phyloP scores from a whole-genome alignment of 2,113 vertebrate genomes.

The Lampris incognitus region DNA sequence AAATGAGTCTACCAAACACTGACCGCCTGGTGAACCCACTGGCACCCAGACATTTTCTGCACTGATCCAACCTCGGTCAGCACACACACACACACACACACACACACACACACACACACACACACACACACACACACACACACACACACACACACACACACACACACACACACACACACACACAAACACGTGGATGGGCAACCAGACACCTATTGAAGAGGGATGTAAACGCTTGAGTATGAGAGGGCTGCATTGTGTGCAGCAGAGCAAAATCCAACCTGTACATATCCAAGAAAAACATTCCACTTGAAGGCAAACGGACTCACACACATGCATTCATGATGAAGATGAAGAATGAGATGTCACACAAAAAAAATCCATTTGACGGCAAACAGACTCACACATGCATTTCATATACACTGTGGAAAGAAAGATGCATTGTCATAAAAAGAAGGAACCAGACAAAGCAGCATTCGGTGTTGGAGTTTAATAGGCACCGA shows the following conservation, averaged over 20 bases:
- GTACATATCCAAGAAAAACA: no score
- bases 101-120: slow-evolving; percentile 2
- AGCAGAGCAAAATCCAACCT: no score
- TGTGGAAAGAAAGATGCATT: no score
- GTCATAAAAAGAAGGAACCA: no score
- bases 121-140: slow-evolving; percentile 3
- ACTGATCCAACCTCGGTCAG: slow-evolving; percentile 18
- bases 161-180: slow-evolving; percentile 2
- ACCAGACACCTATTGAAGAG: not conserved
- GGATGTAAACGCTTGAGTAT: no score
- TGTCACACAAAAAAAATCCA: no score
- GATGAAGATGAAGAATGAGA: no score
- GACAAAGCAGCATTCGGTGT: not conserved
- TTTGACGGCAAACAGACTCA: not conserved
- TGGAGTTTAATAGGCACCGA: not conserved
- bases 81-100: slow-evolving; percentile 1
- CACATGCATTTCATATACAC: not conserved
- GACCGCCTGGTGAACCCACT: slow-evolving; percentile 36
- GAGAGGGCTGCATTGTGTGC: no score
- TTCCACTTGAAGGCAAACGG: no score
- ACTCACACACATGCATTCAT: no score
- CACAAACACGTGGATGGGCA: not conserved
- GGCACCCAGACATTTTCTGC: slow-evolving; percentile 14
- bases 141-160: not conserved
- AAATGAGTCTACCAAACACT: slow-evolving; percentile 21